Evolutionary conservation across 2,797 vertebrate genomes (phyloP), one percentile per base, ranked within the genome.

Genomic region (Alectoris magna): DNA sequence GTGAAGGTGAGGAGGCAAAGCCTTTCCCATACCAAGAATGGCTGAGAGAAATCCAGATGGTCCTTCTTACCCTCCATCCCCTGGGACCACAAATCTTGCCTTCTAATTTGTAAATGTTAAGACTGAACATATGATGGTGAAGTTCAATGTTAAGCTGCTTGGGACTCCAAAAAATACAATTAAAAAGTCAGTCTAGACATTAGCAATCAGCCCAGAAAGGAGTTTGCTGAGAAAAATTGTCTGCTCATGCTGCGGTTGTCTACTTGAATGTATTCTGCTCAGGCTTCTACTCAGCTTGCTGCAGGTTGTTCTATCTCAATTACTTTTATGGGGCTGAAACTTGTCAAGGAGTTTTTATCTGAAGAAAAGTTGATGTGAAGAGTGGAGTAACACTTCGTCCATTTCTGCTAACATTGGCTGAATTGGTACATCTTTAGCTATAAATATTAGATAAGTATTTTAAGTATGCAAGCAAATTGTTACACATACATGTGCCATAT

Each of bases 401-500:
- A 85, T 89, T 95, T 85, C 46, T 95, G 55, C 72, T 74, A 90
- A 60, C 77, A 36, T 31, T n/a, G 64, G 26, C 51, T 94, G 83
- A 84, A 91, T 39, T 53, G 46, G 27, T 86, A 69, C 39, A 88
- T 41, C 71, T 86, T 94, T 69, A 76, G 49, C 74, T 82, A 58
- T 93, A 96, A 93, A 88, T 94, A 96, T 82, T 90, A 51, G 44
- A 84, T 59, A 63, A 64, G 17, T 82, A 31, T 29, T 92, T 93
- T 79, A 92, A 76, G 60, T 76, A 88, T 84, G 55, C 71, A 79
- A 73, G 67, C 3, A 3, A 68, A 71, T 82, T 18, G 7, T 79
- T 82, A 36, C 9, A 74, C 23, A 49, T 60, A 51, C 16, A 23
- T 62, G 60, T 8, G 13, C 34, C 79, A 41, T 39, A 43, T 34